Conservation (phyloP, 2,113 vertebrate species). For the Dipodomys merriami region DNA sequence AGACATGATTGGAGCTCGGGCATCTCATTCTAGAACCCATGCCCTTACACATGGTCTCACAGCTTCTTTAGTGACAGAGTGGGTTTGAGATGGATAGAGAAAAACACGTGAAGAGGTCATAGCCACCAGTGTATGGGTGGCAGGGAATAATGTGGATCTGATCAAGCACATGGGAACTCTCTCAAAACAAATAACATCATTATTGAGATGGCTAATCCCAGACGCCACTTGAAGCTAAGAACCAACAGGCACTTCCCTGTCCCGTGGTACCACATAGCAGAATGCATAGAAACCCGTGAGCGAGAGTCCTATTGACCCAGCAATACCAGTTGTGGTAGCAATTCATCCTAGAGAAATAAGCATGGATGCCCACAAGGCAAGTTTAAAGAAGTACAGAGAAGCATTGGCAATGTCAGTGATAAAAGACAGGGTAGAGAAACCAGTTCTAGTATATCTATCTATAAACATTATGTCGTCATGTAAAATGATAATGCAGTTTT, state of each 20-base stretch:
- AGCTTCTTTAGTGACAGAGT: not conserved
- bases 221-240: not conserved
- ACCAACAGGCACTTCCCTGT: not conserved
- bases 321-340: not conserved
- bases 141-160: not conserved
- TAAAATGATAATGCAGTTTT: not conserved
- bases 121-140: not conserved
- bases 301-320: not conserved
- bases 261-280: not conserved
- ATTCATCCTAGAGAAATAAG: not conserved
- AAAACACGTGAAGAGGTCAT: not conserved
- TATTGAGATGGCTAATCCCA: not conserved
- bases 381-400: not conserved
- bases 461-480: not conserved
- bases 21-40: not conserved
- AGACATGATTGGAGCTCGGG: not conserved
- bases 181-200: not conserved
- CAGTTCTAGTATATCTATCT: accelerated
- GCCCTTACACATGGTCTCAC: not conserved
- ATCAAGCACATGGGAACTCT: not conserved
- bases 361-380: not conserved
- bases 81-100: not conserved
- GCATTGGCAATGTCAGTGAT: not conserved
- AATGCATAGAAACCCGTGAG: not conserved
- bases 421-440: not conserved